Base-by-base conservation (phyloP, 1,140 invertebrate species). In the Hypothenemus hampei region DNA sequence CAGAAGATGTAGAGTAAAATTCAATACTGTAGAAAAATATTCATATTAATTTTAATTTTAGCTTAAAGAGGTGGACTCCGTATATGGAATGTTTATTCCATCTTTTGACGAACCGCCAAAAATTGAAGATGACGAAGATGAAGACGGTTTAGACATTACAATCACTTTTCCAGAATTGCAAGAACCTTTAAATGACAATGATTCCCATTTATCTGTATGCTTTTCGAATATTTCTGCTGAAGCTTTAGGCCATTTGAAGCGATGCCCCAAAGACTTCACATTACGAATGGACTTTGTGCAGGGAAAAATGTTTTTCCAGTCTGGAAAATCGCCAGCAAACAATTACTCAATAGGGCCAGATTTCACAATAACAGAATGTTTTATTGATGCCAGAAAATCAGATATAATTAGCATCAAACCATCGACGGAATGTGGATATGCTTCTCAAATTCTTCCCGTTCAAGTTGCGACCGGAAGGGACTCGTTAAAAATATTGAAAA, bases 261-360 rank as follows among this genome's bases (percentile, higher is more conserved):
- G 57, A 18, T 59, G 57, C 45, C 57, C 57, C 24, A 59, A 59
- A 41, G 57, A 59, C n/a, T 59, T 59, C 33, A 59, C 57, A 3
- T 47, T 54, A 33, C 29, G 44, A 7, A 59, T 59, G 57, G 50
- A 59, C 23, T 59, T 59, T 33, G 46, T 52, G 15, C 44, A 54
- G 22, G 50, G 57, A 19, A 54, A 54, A 35, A 31, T 59, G 41
- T 36, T 54, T 18, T 59, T 59, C 19, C 57, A 59, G 15, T 40
- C 57, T 2, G 57, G 48, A 26, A 54, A 39, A 22, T 39, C 43
- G 4, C 20, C 44, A 1, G 50, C 48, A 11, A 59, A 54, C 37
- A 59, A 54, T 19, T 54, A 46, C 21, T 21, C 45, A 10, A 59
- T 54, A 37, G 57, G 51, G 21, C 24, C 57, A 2, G 50, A 59